Base-by-base conservation (phyloP, 23 tunicate genomes). In the Corella eumyota region DNA sequence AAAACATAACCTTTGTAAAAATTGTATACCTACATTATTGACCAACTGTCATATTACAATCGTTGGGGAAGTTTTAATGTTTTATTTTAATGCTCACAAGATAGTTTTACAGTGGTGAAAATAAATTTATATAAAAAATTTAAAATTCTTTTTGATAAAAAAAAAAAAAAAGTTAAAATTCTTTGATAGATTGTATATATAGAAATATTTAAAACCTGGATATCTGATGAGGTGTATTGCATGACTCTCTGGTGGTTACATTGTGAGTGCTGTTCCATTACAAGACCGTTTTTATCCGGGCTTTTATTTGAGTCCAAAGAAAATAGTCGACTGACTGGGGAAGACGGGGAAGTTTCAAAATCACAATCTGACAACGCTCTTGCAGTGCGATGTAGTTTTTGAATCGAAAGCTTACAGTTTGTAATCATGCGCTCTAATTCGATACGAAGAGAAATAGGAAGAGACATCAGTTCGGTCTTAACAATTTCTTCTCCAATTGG, bases 121-220 rank as follows among this genome's bases (percentile, higher is more conserved):
- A n/a, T n/a, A n/a, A n/a, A n/a, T n/a, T n/a, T n/a, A n/a, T n/a
- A n/a, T n/a, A n/a, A n/a, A n/a, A n/a, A n/a, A n/a, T n/a, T n/a
- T n/a, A n/a, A n/a, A n/a, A n/a, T n/a, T n/a, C n/a, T n/a, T n/a
- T n/a, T n/a, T n/a, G n/a, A n/a, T n/a, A n/a, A n/a, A n/a, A n/a
- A n/a, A n/a, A n/a, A n/a, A n/a, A n/a, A n/a, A n/a, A n/a, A n/a
- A n/a, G n/a, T n/a, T n/a, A n/a, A n/a, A n/a, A n/a, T n/a, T n/a
- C n/a, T n/a, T n/a, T n/a, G n/a, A n/a, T n/a, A n/a, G n/a, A n/a
- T n/a, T n/a, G n/a, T n/a, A n/a, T n/a, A n/a, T n/a, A n/a, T n/a
- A n/a, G n/a, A n/a, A n/a, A n/a, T n/a, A n/a, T n/a, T n/a, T n/a
- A 15, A 49, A 52, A 85, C 95, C 77, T 85, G 85, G 49, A 85